Conservation (phyloP, 2,797 vertebrate species). For the Dicrostonyx torquatus region DNA sequence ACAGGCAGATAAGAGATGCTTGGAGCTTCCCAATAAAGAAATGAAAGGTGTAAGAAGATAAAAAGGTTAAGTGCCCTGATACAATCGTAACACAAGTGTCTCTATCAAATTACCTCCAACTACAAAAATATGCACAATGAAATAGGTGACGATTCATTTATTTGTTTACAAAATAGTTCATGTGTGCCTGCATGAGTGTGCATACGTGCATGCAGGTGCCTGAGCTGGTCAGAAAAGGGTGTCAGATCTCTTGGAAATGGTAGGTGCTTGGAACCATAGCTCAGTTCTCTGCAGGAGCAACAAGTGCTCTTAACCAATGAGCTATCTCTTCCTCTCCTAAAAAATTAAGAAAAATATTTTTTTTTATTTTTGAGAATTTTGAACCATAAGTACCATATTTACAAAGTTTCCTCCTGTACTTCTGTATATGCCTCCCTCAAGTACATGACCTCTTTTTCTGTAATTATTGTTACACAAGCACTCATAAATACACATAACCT, state of each 20-base stretch:
- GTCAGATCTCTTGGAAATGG: neutral
- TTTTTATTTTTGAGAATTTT: neutral
- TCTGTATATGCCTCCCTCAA: neutral
- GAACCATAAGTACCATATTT: neutral
- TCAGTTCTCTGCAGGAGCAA: neutral
- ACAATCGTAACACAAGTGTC: neutral
- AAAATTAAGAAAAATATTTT: neutral
- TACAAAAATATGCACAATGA: neutral
- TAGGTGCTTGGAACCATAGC: neutral
- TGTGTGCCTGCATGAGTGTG: neutral
- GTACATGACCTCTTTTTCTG: neutral
- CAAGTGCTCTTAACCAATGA: neutral
- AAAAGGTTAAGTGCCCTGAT: neutral
- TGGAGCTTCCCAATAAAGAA: neutral
- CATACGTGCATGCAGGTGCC: neutral
- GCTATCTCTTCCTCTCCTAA: neutral
- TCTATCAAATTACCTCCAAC: neutral
- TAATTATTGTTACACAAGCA: neutral
- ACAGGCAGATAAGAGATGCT: neutral
- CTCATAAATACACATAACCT: neutral
- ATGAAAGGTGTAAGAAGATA: neutral
- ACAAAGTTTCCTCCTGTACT: neutral
- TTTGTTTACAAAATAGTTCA: no score
- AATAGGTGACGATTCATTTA: neutral
- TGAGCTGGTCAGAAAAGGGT: neutral